Base-by-base conservation (phyloP, 2,888 invertebrate species). In the Hybos culiciformis region DNA sequence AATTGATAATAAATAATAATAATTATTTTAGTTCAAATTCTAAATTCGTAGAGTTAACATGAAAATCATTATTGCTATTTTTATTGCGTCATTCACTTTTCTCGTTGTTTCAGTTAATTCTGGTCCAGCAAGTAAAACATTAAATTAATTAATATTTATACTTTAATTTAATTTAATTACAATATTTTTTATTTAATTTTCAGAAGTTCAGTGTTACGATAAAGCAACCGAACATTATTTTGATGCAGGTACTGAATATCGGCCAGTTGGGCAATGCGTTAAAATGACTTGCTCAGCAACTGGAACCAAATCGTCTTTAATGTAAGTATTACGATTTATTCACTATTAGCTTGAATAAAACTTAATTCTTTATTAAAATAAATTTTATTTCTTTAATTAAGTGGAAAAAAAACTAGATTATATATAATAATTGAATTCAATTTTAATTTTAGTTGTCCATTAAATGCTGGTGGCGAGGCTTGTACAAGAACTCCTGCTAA, bases 401-500 rank as follows among this genome's bases (percentile, higher is more conserved):
- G 15, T 24, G 4, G 6, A 21, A n/a, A n/a, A 26, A 18, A 3
- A 18, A 5, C 3, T 29, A n/a, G 29, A 12, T 12, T 7, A 29
- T n/a, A n/a, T n/a, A n/a, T n/a, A n/a, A n/a, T n/a, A n/a, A n/a
- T n/a, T n/a, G n/a, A 29, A n/a, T 29, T 29, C 5, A 5, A 26
- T 20, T 20, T n/a, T n/a, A 14, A 17, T 31, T 20, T 11, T 34
- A 45, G 45, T 14, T 45, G 45, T 23, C 42, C 45, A 8, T 6
- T 45, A 14, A 41, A 11, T 17, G 34, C 8, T 29, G 14, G 37
- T 6, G 23, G 17, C 11, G 42, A 33, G 11, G 11, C 14, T 17
- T 60, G 59, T 44, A 51, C 49, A 21, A 47, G 46, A 39, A 18
- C 52, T 5, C 42, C 51, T 0, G 38, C 45, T 12, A 53, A 57